These are phyloP conservation scores for Laterallus jamaicensis DNA, from an alignment of 2,113 vertebrate species.

Conservation along the genomic window DNA sequence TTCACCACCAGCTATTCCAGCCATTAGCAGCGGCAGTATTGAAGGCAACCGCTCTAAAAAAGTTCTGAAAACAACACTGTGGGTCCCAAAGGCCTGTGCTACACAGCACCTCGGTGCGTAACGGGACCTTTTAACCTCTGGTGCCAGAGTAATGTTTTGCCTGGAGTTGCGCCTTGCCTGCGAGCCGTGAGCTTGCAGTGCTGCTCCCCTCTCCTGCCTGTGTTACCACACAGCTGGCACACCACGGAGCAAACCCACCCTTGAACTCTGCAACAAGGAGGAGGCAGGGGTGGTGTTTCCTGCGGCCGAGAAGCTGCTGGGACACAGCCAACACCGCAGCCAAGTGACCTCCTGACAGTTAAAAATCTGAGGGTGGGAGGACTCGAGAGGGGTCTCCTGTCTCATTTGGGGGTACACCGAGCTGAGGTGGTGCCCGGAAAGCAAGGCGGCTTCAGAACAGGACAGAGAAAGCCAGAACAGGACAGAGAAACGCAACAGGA, in stretches of 20 bases:
- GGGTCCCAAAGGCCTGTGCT: fast-evolving
- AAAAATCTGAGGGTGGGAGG: fast-evolving
- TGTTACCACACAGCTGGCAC: fast-evolving
- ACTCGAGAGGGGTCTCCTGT: too few relatives aligned
- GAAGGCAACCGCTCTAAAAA: not conserved
- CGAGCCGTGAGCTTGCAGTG: not conserved
- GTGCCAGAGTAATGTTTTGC: not conserved
- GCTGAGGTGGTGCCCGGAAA: too few relatives aligned
- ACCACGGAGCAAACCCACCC: not conserved
- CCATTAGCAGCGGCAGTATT: not conserved
- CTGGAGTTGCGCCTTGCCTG: fast-evolving
- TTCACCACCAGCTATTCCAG: not conserved
- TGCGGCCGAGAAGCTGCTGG: fast-evolving
- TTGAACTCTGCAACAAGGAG: fast-evolving
- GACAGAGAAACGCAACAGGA: too few relatives aligned
- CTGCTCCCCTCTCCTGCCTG: not conserved
- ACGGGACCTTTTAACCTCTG: fast-evolving
- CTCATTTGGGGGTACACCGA: too few relatives aligned
- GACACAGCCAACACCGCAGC: too few relatives aligned
- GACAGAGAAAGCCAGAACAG: too few relatives aligned
- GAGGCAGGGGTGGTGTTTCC: fast-evolving
- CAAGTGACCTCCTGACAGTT: too few relatives aligned
- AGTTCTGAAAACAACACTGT: not conserved
- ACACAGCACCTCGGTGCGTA: fast-evolving
- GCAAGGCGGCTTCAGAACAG: too few relatives aligned